A percentile compares a stretch with the other conserved stretches of the same genome.
phyloP scores from a whole-genome alignment of 2,888 invertebrate species.

The Folsomia manolachei region DNA sequence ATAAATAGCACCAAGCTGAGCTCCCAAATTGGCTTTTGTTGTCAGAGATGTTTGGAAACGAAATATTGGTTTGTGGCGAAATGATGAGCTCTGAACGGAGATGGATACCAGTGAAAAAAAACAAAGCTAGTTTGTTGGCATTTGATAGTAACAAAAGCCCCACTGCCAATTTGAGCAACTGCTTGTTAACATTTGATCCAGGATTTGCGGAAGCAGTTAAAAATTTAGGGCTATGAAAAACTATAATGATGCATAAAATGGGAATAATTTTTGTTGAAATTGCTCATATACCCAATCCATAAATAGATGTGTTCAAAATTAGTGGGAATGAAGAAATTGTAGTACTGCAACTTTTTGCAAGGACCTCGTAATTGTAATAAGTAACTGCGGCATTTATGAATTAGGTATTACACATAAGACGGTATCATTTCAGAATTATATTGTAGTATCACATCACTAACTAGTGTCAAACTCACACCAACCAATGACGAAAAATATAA shows the following conservation, averaged over 20 bases:
- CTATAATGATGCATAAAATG: neutral
- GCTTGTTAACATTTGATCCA: neutral
- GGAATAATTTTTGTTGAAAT: neutral
- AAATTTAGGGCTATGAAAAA: neutral
- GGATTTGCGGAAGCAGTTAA: neutral
- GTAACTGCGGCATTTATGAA: no score
- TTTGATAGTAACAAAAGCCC: no score
- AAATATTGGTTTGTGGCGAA: neutral
- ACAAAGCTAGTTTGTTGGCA: neutral
- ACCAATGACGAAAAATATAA: slow-evolving; percentile 22
- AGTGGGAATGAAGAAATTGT: no score
- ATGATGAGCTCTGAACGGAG: neutral
- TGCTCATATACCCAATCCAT: neutral
- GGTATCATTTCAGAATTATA: no score
- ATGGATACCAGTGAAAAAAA: neutral
- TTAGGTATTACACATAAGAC: no score
- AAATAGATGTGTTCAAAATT: neutral
- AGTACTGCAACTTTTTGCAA: no score
- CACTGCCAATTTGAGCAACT: neutral
- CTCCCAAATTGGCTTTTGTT: slow-evolving; percentile 1
- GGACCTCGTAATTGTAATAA: no score
- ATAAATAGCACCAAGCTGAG: neutral
- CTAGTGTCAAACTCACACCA: no score
- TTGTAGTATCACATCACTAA: no score
- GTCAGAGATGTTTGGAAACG: neutral